A percentile compares a stretch with the other conserved stretches of the same genome.
Evolutionary conservation across 2,797 vertebrate species (phyloP).

Genomic region (Hippopotamyrus pictus): DNA sequence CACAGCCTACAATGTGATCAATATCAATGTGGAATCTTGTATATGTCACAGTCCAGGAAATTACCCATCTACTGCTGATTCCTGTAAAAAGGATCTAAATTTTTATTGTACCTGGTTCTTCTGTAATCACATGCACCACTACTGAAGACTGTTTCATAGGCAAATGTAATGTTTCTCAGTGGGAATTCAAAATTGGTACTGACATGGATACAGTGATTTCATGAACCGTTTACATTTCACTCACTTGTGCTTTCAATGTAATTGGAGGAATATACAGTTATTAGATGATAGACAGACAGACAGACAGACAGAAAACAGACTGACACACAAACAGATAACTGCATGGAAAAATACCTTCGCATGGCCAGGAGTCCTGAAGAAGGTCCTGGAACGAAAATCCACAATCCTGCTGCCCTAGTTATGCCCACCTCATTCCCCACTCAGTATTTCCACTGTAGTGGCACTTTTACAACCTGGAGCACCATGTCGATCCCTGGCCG

Average conservation of each 20-base stretch:
- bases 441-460: not conserved
- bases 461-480: not conserved
- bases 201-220: not conserved
- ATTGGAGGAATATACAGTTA: not conserved
- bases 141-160: not conserved
- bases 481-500: not conserved
- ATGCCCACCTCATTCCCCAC: not conserved
- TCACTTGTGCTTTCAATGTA: not conserved
- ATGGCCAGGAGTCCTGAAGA: not conserved
- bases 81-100: not conserved
- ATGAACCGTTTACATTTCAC: not conserved
- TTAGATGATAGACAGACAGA: not conserved
- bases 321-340: not conserved
- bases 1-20: not conserved
- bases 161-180: not conserved
- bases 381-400: not conserved
- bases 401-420: not conserved
- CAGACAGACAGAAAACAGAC: not conserved
- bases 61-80: not conserved
- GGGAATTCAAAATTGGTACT: not conserved
- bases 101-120: not conserved
- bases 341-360: not conserved
- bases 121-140: not conserved
- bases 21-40: not conserved
- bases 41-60: not conserved